These are phyloP conservation scores for Megaceryle torquata DNA, from an alignment of 2,113 vertebrate species.

Conservation along the genomic window DNA sequence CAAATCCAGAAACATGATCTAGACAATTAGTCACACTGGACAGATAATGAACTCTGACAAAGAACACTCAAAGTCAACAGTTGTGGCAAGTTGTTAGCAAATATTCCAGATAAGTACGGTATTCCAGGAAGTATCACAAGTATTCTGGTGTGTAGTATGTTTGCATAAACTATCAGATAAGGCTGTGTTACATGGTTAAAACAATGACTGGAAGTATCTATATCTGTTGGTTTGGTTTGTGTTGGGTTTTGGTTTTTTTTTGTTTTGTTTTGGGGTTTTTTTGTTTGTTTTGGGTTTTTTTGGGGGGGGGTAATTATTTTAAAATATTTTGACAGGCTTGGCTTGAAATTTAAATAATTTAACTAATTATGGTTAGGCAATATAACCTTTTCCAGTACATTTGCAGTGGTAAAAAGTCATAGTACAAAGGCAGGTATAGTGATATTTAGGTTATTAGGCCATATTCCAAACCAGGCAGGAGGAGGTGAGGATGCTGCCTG, in stretches of 20 bases:
- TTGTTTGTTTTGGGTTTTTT: no score
- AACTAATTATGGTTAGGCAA: background rate
- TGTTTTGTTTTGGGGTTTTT: no score
- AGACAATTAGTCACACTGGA: background rate
- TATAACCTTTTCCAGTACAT: background rate
- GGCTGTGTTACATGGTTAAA: background rate
- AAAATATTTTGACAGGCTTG: background rate
- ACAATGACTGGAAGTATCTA: background rate
- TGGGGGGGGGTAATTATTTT: no score
- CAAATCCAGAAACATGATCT: background rate
- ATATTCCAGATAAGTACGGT: slow-evolving; percentile 17
- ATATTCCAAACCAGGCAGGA: background rate
- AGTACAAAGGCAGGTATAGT: background rate
- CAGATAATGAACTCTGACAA: slow-evolving; percentile 12
- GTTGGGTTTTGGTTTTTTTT: background rate
- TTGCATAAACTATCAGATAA: slow-evolving; percentile 24
- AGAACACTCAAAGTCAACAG: background rate
- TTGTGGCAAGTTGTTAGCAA: background rate
- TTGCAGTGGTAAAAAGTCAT: background rate
- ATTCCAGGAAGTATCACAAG: slow-evolving; percentile 13
- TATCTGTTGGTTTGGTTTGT: background rate
- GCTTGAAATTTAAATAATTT: background rate
- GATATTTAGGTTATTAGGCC: background rate
- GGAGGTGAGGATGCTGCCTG: background rate
- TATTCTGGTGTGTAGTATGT: background rate